These are phyloP conservation scores for Oncopodura yosiiana DNA, from an alignment of 1,140 invertebrate genomes.

Conservation along the genomic window DNA sequence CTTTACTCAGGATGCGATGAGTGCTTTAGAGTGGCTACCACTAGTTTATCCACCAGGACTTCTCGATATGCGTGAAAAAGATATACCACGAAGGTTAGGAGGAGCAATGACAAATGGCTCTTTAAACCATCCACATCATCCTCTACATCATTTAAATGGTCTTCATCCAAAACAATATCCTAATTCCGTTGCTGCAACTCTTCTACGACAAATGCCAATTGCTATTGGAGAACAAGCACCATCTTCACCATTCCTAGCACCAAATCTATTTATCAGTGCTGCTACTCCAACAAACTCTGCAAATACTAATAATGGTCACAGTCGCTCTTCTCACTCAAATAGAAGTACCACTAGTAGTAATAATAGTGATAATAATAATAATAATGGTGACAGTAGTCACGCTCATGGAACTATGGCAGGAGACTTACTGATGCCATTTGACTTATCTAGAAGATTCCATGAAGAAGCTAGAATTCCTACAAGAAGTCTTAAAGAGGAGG, in stretches of 20 bases:
- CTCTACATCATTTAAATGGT: slow-evolving; percentile 5
- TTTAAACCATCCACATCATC: slow-evolving; percentile 39
- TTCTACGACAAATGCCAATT: slow-evolving; percentile 30
- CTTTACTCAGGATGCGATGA: slow-evolving; percentile 78
- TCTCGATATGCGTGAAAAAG: slow-evolving; percentile 60
- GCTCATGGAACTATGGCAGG: neutral
- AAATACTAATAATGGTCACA: neutral
- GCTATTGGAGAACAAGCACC: slow-evolving; percentile 22
- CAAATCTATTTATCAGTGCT: slow-evolving; percentile 30
- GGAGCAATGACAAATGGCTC: slow-evolving; percentile 39
- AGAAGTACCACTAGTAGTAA: neutral
- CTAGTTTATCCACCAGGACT: slow-evolving; percentile 45
- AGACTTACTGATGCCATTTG: slow-evolving; percentile 29
- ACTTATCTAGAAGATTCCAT: slow-evolving; percentile 23
- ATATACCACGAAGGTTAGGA: slow-evolving; percentile 64
- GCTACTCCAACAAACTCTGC: slow-evolving; percentile 1
- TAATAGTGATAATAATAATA: neutral
- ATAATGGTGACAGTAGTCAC: neutral
- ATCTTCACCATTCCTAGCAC: slow-evolving; percentile 10
- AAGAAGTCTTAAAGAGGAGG: slow-evolving; percentile 4
- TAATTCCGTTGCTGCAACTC: too few species aligned
- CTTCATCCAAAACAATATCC: slow-evolving; percentile 13
- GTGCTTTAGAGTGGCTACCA: slow-evolving; percentile 82
- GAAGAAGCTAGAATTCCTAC: slow-evolving; percentile 8
- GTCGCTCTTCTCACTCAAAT: neutral